A percentile compares a stretch with the other conserved stretches of the same genome.
Conservation (phyloP, 2,113 vertebrate genomes). For the Triplophysa siluroides region DNA sequence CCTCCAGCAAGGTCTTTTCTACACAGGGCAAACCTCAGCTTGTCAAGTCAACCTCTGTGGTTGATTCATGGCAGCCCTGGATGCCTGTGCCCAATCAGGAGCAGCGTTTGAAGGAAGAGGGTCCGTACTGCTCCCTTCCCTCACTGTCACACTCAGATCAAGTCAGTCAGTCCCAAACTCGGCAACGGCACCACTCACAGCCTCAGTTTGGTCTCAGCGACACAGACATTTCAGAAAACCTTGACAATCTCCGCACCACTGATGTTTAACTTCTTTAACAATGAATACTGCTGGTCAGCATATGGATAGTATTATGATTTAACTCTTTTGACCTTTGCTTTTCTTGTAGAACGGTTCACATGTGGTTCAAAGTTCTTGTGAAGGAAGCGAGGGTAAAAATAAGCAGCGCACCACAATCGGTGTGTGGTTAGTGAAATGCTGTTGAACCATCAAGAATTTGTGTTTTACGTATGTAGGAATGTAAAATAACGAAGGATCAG, state of each 20-base stretch:
- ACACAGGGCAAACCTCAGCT: conserved; percentile 63
- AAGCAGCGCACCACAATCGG: background rate
- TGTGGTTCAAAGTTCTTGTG: no score
- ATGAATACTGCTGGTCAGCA: conserved; percentile 6
- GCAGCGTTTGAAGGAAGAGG: conserved; percentile 54
- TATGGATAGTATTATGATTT: conserved; percentile 28
- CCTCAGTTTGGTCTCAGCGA: conserved; percentile 65
- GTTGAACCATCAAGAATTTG: background rate
- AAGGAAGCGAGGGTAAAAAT: background rate
- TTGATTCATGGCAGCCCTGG: conserved; percentile 80
- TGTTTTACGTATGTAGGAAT: conserved; percentile 8
- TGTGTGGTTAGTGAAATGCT: conserved; percentile 2
- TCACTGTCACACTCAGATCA: conserved; percentile 59
- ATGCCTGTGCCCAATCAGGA: conserved; percentile 68
- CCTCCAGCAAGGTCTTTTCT: background rate
- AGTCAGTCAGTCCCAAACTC: conserved; percentile 57
- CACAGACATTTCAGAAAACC: conserved; percentile 68
- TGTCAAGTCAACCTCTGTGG: conserved; percentile 72
- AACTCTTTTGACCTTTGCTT: conserved; percentile 8
- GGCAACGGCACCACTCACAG: conserved; percentile 75
- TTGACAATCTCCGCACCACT: conserved; percentile 74
- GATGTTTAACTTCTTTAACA: conserved; percentile 67
- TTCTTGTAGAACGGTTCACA: background rate
- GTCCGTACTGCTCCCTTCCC: conserved; percentile 64
- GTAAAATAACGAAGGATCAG: background rate